Conservation (phyloP, 2,797 vertebrate species). For the Lophius americanus region DNA sequence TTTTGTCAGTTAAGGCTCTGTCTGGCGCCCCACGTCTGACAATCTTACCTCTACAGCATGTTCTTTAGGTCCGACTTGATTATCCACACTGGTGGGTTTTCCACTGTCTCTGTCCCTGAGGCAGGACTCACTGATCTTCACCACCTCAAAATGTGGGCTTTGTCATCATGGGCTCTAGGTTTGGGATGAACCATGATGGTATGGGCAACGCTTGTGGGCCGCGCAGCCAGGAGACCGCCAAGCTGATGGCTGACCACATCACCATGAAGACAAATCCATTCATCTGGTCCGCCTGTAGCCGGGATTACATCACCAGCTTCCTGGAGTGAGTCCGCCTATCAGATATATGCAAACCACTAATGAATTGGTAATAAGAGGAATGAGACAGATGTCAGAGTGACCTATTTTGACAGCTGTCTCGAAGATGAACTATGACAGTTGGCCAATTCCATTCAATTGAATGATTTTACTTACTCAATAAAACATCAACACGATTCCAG, state of each 20-base stretch:
- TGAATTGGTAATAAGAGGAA: constrained; percentile 49
- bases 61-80: constrained; percentile 26
- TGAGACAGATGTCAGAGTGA: constrained; percentile 20
- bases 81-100: constrained; percentile 30
- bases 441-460: neutral
- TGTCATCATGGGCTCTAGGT: constrained; percentile 80
- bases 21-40: neutral
- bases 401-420: constrained; percentile 16
- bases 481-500: neutral
- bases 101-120: constrained; percentile 18
- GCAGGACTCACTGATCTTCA: constrained; percentile 19
- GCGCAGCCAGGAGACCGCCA: constrained; percentile 94
- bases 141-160: constrained; percentile 47
- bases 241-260: constrained; percentile 99
- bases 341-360: constrained; percentile 50
- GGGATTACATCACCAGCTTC: constrained; percentile 99
- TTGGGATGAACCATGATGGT: constrained; percentile 98
- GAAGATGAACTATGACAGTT: neutral
- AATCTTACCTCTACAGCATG: constrained; percentile 13
- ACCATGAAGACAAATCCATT: constrained; percentile 99
- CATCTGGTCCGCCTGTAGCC: constrained; percentile 96
- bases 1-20: constrained; percentile 1
- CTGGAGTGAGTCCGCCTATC: constrained; percentile 89
- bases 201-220: constrained; percentile 95
- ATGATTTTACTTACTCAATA: constrained; percentile 7